A percentile compares a stretch with the other conserved stretches of the same genome.
Conservation (phyloP, 2,113 vertebrate genomes). For the Daphoenositta chrysoptera region DNA sequence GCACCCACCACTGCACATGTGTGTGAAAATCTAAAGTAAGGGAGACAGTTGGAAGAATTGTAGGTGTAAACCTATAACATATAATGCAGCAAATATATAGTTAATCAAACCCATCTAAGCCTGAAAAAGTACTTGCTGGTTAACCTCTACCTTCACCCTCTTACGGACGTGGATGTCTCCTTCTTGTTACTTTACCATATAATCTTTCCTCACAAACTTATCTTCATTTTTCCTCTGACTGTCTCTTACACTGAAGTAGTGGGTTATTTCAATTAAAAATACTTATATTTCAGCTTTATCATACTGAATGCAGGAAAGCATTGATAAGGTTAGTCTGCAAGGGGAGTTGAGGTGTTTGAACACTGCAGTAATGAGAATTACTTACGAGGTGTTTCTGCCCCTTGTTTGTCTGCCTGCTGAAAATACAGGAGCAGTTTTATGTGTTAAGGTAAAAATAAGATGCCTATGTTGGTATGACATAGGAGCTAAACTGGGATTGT, state of each 20-base stretch:
- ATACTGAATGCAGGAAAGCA: neutral
- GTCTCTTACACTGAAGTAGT: neutral
- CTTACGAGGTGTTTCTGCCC: neutral
- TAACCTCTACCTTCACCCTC: neutral
- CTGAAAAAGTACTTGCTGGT: neutral
- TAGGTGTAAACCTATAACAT: neutral
- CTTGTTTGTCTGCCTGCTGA: neutral
- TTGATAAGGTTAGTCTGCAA: neutral
- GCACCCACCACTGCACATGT: neutral
- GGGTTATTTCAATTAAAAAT: neutral
- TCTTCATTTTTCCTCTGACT: neutral
- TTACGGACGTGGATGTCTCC: neutral
- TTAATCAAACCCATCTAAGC: neutral
- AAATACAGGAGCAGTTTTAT: neutral
- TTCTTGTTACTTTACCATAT: neutral
- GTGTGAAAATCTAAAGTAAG: neutral
- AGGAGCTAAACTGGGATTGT: neutral
- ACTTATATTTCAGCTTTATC: neutral
- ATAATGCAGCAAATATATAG: neutral
- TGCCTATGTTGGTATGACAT: neutral
- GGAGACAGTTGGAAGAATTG: neutral
- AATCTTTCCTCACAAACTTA: neutral
- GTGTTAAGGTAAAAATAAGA: neutral
- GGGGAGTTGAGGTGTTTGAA: neutral
- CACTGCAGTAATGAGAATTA: rapidly evolving